Conservation (phyloP, 2,888 invertebrate genomes). For the Pyrocoelia pectoralis region DNA sequence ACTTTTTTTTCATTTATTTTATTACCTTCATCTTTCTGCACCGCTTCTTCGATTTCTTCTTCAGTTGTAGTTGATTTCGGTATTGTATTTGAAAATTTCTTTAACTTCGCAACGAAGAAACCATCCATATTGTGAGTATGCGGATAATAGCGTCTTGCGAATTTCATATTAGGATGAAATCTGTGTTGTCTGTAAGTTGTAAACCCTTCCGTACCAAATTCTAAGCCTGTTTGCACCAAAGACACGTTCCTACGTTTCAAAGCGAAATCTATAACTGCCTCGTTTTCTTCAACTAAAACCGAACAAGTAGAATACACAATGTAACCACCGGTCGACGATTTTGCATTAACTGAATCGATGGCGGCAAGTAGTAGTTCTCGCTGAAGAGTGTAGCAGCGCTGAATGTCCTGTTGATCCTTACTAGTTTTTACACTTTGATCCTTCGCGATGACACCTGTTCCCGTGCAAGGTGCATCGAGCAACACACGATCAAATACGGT, state of each 20-base stretch:
- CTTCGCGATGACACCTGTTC: slow-evolving; percentile 97
- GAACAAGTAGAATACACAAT: slow-evolving; percentile 99
- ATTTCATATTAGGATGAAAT: slow-evolving; percentile 89
- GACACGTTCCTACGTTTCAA: slow-evolving; percentile 93
- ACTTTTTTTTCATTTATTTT: slow-evolving; percentile 22
- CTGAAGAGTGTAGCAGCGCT: slow-evolving; percentile 91
- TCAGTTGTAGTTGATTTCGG: slow-evolving; percentile 49
- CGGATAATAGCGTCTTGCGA: slow-evolving; percentile 93
- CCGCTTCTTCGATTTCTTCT: slow-evolving; percentile 59
- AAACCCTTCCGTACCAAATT: slow-evolving; percentile 96
- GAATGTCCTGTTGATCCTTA: slow-evolving; percentile 89
- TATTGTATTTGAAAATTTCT: slow-evolving; percentile 90
- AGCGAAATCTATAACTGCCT: slow-evolving; percentile 96
- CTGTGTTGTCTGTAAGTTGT: slow-evolving; percentile 84
- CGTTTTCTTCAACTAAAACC: slow-evolving; percentile 97
- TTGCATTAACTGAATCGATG: slow-evolving; percentile 95
- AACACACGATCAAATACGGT: slow-evolving; percentile 95
- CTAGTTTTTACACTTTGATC: slow-evolving; percentile 95
- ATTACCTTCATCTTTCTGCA: slow-evolving; percentile 50
- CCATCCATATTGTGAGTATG: slow-evolving; percentile 99
- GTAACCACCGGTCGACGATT: slow-evolving; percentile 91
- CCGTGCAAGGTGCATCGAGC: slow-evolving; percentile 97
- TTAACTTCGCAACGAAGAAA: slow-evolving; percentile 97
- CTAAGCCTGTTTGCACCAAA: slow-evolving; percentile 90
- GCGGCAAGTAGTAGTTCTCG: slow-evolving; percentile 91